Evolutionary conservation across 64 coral and sea anemone species (phyloP).

Genomic region (Pachyseris speciosa): DNA sequence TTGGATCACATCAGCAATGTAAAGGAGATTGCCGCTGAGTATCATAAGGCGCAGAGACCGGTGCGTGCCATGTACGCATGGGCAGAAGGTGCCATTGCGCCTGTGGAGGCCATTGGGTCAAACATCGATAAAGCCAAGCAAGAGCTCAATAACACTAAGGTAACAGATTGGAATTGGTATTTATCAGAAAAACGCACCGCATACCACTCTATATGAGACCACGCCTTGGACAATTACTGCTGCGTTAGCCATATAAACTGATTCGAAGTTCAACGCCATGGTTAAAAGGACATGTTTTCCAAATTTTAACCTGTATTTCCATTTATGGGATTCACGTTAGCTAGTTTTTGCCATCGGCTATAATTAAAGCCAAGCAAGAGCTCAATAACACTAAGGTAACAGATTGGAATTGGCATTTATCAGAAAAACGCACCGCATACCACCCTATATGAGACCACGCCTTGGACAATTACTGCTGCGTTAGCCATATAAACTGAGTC

Average conservation of each 20-base stretch:
- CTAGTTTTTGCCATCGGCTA: no score
- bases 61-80: conserved; percentile 75
- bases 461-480: no score
- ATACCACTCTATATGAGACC: no score
- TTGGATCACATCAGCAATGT: conserved; percentile 58
- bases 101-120: conserved; percentile 71
- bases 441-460: no score
- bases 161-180: background rate
- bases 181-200: background rate
- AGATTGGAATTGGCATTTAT: background rate
- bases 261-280: no score
- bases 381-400: conserved; percentile 86
- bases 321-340: no score
- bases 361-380: conserved; percentile 84
- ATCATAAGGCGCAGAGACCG: conserved; percentile 60
- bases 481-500: no score
- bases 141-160: conserved; percentile 90
- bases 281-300: no score
- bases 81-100: conserved; percentile 77
- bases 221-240: no score
- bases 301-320: no score
- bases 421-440: background rate
- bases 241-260: no score
- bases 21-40: conserved; percentile 74
- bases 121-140: conserved; percentile 79